Percentiles rank a stretch among this genome's conserved stretches.
Evolutionary conservation across 23 tunicate genomes (phyloP).

Genomic region (Trididemnum clinides): DNA sequence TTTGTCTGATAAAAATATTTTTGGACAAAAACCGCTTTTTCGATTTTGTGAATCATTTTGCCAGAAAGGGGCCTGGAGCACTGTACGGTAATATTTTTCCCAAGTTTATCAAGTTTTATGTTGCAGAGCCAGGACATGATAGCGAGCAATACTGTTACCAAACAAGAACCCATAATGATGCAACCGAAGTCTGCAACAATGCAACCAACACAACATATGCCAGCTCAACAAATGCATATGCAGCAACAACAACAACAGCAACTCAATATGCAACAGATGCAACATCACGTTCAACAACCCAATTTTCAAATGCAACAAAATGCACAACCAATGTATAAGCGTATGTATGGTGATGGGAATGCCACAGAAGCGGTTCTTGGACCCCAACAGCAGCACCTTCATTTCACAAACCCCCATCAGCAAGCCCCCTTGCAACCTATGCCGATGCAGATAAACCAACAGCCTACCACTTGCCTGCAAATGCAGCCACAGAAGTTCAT

Average conservation of each 20-base stretch:
- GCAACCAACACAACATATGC: background rate
- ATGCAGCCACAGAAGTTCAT: constrained; percentile 5
- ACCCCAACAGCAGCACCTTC: constrained; percentile 25
- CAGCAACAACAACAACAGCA: constrained; percentile 38
- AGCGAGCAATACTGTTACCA: background rate
- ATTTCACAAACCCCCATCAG: background rate
- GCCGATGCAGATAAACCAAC: constrained; percentile 19
- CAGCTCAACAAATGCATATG: background rate
- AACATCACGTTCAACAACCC: background rate
- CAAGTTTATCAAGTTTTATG: background rate
- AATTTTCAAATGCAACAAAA: constrained; percentile 20
- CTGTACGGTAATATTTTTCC: too few species aligned
- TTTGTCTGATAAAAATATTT: too few species aligned
- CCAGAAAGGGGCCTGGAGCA: too few species aligned
- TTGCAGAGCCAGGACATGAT: background rate
- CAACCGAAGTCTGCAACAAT: background rate
- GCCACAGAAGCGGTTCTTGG: background rate
- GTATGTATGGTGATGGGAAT: background rate
- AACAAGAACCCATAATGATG: background rate
- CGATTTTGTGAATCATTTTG: too few species aligned
- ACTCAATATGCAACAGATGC: constrained; percentile 6
- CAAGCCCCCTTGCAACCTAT: background rate
- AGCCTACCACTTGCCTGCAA: background rate
- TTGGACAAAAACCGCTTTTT: too few species aligned
- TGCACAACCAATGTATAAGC: background rate